Evolutionary conservation across 2,113 vertebrate genomes (phyloP).

Genomic region (Eretmochelys imbricata): DNA sequence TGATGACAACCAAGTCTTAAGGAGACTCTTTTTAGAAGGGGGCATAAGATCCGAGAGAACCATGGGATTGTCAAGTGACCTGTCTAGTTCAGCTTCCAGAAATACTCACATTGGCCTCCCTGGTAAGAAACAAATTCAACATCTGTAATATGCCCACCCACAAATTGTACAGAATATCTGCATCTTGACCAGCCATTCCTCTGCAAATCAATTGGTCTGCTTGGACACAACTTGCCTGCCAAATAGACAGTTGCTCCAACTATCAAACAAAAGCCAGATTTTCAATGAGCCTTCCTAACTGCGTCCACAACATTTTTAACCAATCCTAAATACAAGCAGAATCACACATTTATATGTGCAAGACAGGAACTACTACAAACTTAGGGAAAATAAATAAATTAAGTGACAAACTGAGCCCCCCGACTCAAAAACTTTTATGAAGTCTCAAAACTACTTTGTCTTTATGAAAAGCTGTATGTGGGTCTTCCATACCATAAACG

Average conservation of each 20-base stretch:
- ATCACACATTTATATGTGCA: background rate
- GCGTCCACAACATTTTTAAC: background rate
- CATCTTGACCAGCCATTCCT: background rate
- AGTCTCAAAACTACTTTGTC: too few relatives aligned
- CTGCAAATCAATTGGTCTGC: background rate
- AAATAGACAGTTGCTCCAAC: background rate
- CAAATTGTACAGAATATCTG: background rate
- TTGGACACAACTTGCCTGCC: background rate
- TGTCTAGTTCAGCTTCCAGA: background rate
- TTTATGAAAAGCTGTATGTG: too few relatives aligned
- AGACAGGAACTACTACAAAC: background rate
- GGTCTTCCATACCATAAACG: too few relatives aligned
- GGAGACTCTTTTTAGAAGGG: background rate
- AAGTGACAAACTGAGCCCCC: too few relatives aligned
- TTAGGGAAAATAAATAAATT: background rate
- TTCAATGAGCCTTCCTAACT: background rate
- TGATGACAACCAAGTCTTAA: background rate
- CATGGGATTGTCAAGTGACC: rapidly evolving
- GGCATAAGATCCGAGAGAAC: background rate
- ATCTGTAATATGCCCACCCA: background rate
- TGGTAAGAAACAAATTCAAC: background rate
- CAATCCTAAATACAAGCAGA: background rate
- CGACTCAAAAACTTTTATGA: too few relatives aligned
- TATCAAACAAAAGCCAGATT: background rate
- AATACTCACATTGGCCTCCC: background rate